These are phyloP conservation scores for Anneissia japonica DNA, from an alignment of 35 echinoderm and acorn worm species.

Conservation along the genomic window DNA sequence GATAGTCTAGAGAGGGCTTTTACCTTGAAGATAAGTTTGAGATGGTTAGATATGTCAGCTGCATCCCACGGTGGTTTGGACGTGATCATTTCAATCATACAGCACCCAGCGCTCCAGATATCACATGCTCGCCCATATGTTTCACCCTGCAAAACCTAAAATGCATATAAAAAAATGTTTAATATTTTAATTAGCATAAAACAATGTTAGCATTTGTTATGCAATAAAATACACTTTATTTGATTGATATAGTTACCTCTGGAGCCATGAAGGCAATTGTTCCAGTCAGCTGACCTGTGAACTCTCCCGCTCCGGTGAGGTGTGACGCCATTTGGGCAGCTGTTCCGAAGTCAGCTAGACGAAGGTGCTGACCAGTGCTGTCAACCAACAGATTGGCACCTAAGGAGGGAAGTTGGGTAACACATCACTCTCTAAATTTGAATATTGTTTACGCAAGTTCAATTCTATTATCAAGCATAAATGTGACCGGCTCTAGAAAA, in stretches of 20 bases:
- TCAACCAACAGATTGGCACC: slow-evolving; percentile 93
- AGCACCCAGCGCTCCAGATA: slow-evolving; percentile 92
- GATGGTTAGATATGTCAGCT: slow-evolving; percentile 70
- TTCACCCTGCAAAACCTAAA: slow-evolving; percentile 75
- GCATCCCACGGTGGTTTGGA: slow-evolving; percentile 81
- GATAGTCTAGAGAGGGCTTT: background rate
- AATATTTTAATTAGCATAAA: background rate
- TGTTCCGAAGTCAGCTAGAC: slow-evolving; percentile 89
- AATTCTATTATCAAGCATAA: too few relatives aligned
- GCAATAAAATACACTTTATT: background rate
- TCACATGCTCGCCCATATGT: slow-evolving; percentile 92
- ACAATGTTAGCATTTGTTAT: background rate
- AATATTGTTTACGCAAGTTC: too few relatives aligned
- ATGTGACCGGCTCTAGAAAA: too few relatives aligned
- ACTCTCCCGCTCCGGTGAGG: slow-evolving; percentile 75
- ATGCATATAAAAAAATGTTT: background rate
- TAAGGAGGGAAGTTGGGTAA: background rate
- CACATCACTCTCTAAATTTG: background rate
- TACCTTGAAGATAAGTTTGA: slow-evolving; percentile 90
- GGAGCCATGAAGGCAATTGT: slow-evolving; percentile 98
- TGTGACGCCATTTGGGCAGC: slow-evolving; percentile 84
- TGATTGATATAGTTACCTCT: slow-evolving; percentile 40
- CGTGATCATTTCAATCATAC: slow-evolving; percentile 89
- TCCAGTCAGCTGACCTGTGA: slow-evolving; percentile 91
- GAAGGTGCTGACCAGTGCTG: slow-evolving; percentile 87